Evolutionary conservation across 2,797 vertebrate genomes (phyloP), one percentile per base, ranked within the genome.

Genomic region (Xenops minutus): DNA sequence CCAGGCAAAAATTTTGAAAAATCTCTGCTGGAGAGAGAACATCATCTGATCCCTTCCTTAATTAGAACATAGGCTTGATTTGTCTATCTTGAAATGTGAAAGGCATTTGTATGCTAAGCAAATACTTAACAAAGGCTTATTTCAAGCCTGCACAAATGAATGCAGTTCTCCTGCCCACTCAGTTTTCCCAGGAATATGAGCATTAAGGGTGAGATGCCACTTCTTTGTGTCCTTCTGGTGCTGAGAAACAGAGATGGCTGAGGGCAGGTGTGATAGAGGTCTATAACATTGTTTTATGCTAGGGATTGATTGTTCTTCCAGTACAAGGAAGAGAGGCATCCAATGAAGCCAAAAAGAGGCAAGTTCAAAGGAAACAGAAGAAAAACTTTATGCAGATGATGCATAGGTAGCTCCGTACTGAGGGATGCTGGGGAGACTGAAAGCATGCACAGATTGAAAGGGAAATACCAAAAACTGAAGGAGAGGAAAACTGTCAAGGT

Each of bases 101-200:
- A 90, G 58, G 64, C 77, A 82, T 93, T 95, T 89, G 63, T 78
- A 66, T 62, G 73, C 88, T 86, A 86, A 92, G 73, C 66, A 93
- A 89, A 71, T 85, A 56, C 88, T 86, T 88, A 58, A 49, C 54
- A 77, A 89, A 88, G 66, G 66, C 68, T 83, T 75, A 80, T 83
- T 85, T 83, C 68, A 93, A 63, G 34, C 27, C 76, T 84, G 44
- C 67, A 43, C 56, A 54, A 68, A 68, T 36, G 37, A 54, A 64
- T 80, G 68, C 64, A n/a, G 23, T 69, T 85, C 58, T 92, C 51
- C 66, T 77, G 44, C 69, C 61, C 10, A 3, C 82, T 92, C 76
- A 72, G 6, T 77, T 88, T 90, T 95, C 82, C 68, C 74, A 63
- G 71, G 84, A 75, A 87, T 41, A 72, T 44, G 55, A 92, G 71